A percentile compares a stretch with the other conserved stretches of the same genome.
phyloP scores from a whole-genome alignment of 2,113 vertebrate species.

The Spheniscus mendiculus region DNA sequence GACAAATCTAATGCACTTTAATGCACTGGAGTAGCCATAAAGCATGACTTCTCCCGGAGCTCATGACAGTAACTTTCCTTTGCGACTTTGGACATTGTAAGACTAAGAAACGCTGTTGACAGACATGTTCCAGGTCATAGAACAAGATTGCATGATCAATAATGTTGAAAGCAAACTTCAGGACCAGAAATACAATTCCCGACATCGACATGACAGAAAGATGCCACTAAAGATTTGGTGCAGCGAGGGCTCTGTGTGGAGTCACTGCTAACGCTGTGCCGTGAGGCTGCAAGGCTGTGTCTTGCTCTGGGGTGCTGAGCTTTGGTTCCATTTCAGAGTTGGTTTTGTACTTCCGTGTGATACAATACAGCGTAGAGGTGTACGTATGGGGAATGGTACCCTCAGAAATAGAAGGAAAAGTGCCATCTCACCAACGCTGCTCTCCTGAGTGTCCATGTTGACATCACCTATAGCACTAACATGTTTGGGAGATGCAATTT shows the following conservation, averaged over 20 bases:
- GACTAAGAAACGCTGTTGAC: not conserved
- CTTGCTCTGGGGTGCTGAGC: not conserved
- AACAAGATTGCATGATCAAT: slow-evolving; percentile 52
- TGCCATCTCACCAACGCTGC: no score
- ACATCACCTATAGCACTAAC: not conserved
- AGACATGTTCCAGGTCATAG: slow-evolving; percentile 53
- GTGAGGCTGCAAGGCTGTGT: not conserved
- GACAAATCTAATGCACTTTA: not conserved
- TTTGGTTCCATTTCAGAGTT: not conserved
- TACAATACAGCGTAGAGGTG: not conserved
- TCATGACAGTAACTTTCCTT: not conserved
- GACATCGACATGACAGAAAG: not conserved
- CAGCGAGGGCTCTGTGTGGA: not conserved
- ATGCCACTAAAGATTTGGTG: not conserved
- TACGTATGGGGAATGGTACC: not conserved
- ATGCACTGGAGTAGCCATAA: not conserved
- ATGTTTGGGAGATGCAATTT: not conserved
- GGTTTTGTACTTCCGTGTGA: not conserved
- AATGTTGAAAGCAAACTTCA: slow-evolving; percentile 36
- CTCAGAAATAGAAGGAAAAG: not conserved
- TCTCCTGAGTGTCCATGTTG: not conserved
- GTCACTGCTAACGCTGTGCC: fast-evolving
- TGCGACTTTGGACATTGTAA: not conserved
- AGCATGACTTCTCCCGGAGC: not conserved
- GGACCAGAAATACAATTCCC: slow-evolving; percentile 17